Conservation (phyloP, 2,113 vertebrate genomes). For the Chamaetylas fuelleborni region DNA sequence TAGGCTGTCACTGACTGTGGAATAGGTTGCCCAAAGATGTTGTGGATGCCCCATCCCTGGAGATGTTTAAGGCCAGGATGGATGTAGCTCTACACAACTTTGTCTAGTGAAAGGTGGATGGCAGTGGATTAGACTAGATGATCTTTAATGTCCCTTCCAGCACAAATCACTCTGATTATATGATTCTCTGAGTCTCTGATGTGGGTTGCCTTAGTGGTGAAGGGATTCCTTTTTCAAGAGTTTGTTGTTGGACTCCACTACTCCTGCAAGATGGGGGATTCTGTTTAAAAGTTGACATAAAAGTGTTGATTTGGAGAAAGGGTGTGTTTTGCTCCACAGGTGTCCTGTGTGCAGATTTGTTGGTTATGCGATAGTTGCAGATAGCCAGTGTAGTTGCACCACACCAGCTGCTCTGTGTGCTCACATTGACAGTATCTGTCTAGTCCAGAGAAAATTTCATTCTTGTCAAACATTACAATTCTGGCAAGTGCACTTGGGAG, state of each 20-base stretch:
- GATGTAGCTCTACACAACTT: neutral
- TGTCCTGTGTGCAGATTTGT: neutral
- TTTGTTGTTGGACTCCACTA: neutral
- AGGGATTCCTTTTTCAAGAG: neutral
- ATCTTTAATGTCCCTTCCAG: neutral
- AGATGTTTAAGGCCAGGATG: neutral
- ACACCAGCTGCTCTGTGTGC: neutral
- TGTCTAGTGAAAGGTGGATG: neutral
- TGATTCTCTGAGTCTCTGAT: neutral
- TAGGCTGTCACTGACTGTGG: rapidly evolving
- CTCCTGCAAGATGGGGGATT: neutral
- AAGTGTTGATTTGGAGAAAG: neutral
- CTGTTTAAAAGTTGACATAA: neutral
- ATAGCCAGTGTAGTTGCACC: rapidly evolving
- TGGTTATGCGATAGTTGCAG: neutral
- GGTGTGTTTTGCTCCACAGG: neutral
- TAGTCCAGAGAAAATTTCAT: neutral
- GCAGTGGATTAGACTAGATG: neutral
- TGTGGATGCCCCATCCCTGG: neutral
- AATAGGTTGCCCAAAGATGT: neutral
- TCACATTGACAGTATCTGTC: neutral
- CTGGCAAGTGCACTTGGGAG: rapidly evolving
- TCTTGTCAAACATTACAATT: neutral
- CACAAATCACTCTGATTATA: neutral
- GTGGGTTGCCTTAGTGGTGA: neutral